Conservation (phyloP, 2,888 invertebrate species). For the Cylindroiulus punctatus region DNA sequence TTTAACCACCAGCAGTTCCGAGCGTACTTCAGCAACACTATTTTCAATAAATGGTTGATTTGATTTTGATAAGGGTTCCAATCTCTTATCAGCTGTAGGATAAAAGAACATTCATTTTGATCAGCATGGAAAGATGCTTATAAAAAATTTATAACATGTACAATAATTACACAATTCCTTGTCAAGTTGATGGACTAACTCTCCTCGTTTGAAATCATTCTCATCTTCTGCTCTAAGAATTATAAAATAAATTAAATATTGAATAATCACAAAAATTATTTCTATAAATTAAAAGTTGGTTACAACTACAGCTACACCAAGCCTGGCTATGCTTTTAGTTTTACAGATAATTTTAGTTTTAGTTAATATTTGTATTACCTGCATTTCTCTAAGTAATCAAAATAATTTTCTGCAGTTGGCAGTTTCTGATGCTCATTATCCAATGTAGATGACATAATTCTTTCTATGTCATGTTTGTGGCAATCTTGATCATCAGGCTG, state of each 20-base stretch:
- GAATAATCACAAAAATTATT: not conserved
- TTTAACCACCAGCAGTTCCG: not conserved
- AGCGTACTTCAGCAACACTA: not conserved
- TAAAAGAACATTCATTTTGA: not conserved
- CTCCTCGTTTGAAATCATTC: not conserved
- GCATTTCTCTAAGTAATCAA: slow-evolving; percentile 23
- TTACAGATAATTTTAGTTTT: too few relatives aligned
- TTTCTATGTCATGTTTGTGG: not conserved
- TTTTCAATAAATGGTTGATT: not conserved
- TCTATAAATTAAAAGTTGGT: not conserved
- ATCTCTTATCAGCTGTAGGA: not conserved
- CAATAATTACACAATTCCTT: not conserved
- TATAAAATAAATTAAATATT: not conserved
- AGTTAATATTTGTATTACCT: too few relatives aligned
- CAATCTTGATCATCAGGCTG: not conserved
- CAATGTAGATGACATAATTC: not conserved
- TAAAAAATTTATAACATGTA: not conserved
- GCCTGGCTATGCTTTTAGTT: too few relatives aligned
- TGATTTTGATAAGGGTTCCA: not conserved
- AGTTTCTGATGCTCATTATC: not conserved
- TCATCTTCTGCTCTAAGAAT: not conserved
- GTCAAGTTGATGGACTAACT: not conserved
- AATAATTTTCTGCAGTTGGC: slow-evolving; percentile 7
- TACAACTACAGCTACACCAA: too few relatives aligned
- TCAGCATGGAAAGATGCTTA: not conserved